These are phyloP conservation scores for Drosophila athabasca DNA, from an alignment of 1,140 invertebrate species.

Conservation along the genomic window DNA sequence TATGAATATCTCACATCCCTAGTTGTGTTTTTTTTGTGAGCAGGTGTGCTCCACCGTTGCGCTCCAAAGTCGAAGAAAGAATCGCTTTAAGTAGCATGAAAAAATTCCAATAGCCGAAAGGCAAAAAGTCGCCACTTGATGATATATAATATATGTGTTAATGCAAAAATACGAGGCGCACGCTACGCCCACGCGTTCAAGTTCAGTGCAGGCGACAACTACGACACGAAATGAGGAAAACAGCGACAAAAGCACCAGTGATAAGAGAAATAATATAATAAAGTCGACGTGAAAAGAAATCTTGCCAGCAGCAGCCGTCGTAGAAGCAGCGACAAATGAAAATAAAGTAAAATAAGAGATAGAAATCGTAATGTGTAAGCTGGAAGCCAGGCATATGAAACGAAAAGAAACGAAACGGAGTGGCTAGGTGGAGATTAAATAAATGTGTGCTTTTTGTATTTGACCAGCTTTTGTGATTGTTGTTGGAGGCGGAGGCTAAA, in stretches of 20 bases:
- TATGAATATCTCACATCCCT: too few relatives aligned
- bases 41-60: conserved; percentile 44
- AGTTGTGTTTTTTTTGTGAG: conserved; percentile 4
- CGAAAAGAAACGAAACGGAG: conserved; percentile 32
- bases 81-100: conserved; percentile 5
- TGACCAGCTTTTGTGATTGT: conserved; percentile 69
- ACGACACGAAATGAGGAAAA: conserved; percentile 21
- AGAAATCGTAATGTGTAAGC: conserved; percentile 77
- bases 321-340: conserved; percentile 51
- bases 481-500: conserved; percentile 41
- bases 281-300: conserved; percentile 78
- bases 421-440: conserved; percentile 62
- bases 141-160: conserved; percentile 36
- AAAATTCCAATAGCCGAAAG: conserved; percentile 72
- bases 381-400: conserved; percentile 46
- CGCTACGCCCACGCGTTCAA: conserved; percentile 64
- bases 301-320: conserved; percentile 20
- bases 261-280: conserved; percentile 72
- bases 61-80: conserved; percentile 5
- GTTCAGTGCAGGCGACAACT: conserved; percentile 61
- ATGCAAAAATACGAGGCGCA: conserved; percentile 52
- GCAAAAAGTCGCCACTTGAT: conserved; percentile 53
- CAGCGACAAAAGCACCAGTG: conserved; percentile 43
- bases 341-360: conserved; percentile 56
- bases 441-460: conserved; percentile 71